A percentile compares a stretch with the other conserved stretches of the same genome.
Conservation (phyloP, 2,888 invertebrate genomes). For the Iselma pallidipennis region DNA sequence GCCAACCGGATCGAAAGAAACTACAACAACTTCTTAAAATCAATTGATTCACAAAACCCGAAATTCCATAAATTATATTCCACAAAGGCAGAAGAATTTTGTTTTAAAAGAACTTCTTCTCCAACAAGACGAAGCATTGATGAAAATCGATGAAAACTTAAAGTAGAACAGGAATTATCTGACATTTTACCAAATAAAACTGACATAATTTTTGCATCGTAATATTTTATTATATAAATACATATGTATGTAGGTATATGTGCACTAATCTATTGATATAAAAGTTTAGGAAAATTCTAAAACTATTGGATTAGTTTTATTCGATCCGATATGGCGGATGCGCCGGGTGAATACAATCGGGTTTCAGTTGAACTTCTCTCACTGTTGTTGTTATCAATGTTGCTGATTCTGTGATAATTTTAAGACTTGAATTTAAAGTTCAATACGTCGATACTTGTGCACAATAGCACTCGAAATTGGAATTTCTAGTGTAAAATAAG, state of each 20-base stretch:
- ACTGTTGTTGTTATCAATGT: background rate
- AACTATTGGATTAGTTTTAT: background rate
- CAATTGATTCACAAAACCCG: background rate
- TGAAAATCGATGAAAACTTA: no score
- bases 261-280: no score
- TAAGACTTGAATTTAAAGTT: background rate
- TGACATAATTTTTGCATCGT: no score
- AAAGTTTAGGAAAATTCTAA: background rate
- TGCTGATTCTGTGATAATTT: background rate
- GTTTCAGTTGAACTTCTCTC: background rate
- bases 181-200: no score
- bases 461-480: background rate
- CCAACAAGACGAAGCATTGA: no score
- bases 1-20: background rate
- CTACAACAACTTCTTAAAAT: background rate
- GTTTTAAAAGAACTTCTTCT: no score
- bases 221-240: no score
- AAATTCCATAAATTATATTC: no score
- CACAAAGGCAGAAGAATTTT: no score
- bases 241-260: no score
- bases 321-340: constrained; percentile 2
- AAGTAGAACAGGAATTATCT: no score
- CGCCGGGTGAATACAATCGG: constrained; percentile 4
- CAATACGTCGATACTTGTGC: background rate
- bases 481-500: background rate